These are phyloP conservation scores for Malacosoma neustria DNA, from an alignment of 2,888 invertebrate species.

Conservation along the genomic window DNA sequence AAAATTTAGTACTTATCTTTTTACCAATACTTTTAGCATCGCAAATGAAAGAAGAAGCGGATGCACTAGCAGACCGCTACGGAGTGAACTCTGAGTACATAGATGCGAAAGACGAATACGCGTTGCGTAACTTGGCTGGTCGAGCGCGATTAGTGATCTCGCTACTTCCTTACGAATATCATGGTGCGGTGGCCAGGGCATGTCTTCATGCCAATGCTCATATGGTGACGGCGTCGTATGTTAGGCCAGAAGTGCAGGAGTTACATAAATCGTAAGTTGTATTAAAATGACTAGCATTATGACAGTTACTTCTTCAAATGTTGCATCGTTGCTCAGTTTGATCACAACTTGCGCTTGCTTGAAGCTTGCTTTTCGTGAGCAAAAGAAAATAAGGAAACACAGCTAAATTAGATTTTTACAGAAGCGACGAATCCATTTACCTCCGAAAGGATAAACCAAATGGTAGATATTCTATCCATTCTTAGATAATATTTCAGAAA, in stretches of 20 bases:
- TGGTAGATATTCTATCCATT: too few relatives aligned
- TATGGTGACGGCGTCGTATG: conserved; percentile 97
- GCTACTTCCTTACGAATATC: conserved; percentile 92
- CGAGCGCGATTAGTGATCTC: conserved; percentile 88
- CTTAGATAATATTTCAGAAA: too few relatives aligned
- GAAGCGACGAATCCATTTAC: too few relatives aligned
- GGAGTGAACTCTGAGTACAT: conserved; percentile 88
- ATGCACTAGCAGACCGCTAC: conserved; percentile 84
- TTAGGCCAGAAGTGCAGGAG: conserved; percentile 87
- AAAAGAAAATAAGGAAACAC: too few relatives aligned
- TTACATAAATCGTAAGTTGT: conserved; percentile 81
- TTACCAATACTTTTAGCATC: conserved; percentile 82
- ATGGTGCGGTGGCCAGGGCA: conserved; percentile 88
- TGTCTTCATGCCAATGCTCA: conserved; percentile 92
- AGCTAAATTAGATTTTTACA: too few relatives aligned
- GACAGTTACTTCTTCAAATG: too few relatives aligned
- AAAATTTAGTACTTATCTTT: too few relatives aligned
- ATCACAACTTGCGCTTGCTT: too few relatives aligned
- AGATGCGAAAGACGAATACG: conserved; percentile 84
- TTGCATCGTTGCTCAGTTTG: too few relatives aligned
- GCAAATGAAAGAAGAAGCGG: conserved; percentile 91
- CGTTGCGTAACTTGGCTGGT: conserved; percentile 81
- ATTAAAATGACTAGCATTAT: background rate
- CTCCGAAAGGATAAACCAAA: too few relatives aligned
- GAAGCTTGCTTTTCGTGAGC: too few relatives aligned